A percentile compares a stretch with the other conserved stretches of the same genome.
Conservation (phyloP, 2,113 vertebrate species). For the Synodontis membranacea region DNA sequence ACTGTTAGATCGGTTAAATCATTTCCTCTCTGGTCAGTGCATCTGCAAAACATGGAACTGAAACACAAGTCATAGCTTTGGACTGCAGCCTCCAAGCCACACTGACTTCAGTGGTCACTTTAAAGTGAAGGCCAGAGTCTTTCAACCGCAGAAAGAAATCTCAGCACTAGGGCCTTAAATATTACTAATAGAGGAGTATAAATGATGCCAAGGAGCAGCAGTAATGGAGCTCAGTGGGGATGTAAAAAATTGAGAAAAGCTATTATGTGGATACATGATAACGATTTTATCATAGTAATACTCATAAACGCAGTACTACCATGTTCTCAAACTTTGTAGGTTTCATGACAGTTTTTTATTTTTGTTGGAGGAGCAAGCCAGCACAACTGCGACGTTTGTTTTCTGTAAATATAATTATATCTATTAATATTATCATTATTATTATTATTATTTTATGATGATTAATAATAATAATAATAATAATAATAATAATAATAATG, state of each 20-base stretch:
- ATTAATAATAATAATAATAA: no score
- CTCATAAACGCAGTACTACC: not conserved
- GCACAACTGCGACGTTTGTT: not conserved
- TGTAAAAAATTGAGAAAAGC: conserved; percentile 17
- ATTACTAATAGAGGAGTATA: not conserved
- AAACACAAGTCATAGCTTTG: conserved; percentile 60
- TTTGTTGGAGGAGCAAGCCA: not conserved
- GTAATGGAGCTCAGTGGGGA: conserved; percentile 18
- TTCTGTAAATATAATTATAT: not conserved
- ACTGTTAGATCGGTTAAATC: conserved; percentile 46
- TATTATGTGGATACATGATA: conserved; percentile 9
- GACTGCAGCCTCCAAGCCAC: conserved; percentile 50
- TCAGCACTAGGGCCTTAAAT: not conserved
- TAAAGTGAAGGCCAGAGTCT: conserved; percentile 50
- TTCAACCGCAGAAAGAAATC: not conserved
- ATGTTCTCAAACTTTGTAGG: not conserved
- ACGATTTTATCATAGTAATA: conserved; percentile 14
- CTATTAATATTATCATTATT: no score
- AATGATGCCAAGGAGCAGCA: not conserved
- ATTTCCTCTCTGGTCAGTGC: conserved; percentile 47
- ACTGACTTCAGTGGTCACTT: conserved; percentile 52
- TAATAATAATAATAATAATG: no score
- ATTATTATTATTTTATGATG: no score
- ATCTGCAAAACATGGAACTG: conserved; percentile 51
- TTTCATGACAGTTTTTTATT: not conserved